phyloP scores from a whole-genome alignment of 2,888 invertebrate species.

The Autographa pulchrina region DNA sequence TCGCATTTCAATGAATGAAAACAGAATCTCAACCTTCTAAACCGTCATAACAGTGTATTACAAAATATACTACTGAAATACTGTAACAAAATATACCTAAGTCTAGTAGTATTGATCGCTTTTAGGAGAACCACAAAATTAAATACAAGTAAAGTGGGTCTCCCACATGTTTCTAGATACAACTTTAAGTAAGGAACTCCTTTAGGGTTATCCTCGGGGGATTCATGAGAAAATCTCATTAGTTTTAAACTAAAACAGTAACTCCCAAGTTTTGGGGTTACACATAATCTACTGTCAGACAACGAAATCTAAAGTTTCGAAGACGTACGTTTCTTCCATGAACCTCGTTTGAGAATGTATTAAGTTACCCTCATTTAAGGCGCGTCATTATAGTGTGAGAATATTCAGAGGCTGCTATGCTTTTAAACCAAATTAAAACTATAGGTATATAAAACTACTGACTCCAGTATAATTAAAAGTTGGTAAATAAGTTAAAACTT shows the following conservation, averaged over 20 bases:
- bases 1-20: too few species aligned
- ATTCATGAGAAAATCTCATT: conserved; percentile 65
- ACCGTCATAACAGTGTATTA: background rate
- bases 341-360: conserved; percentile 19
- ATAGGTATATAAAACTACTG: background rate
- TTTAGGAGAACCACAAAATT: background rate
- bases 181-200: conserved; percentile 20
- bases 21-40: too few species aligned
- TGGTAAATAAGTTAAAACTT: too few species aligned
- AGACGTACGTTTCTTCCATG: conserved; percentile 25
- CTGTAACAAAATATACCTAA: background rate
- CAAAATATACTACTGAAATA: background rate
- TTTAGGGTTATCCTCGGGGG: conserved; percentile 24
- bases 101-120: background rate
- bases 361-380: conserved; percentile 9
- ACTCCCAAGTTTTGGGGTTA: conserved; percentile 47
- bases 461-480: background rate
- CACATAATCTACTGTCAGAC: conserved; percentile 24
- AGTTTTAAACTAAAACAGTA: conserved; percentile 59
- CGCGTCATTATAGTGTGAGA: background rate
- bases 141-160: conserved; percentile 8
- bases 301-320: conserved; percentile 33
- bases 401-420: background rate
- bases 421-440: background rate
- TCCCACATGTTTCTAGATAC: conserved; percentile 22